Base-by-base conservation (phyloP, 2,113 vertebrate genomes). In the Lycaon pictus region DNA sequence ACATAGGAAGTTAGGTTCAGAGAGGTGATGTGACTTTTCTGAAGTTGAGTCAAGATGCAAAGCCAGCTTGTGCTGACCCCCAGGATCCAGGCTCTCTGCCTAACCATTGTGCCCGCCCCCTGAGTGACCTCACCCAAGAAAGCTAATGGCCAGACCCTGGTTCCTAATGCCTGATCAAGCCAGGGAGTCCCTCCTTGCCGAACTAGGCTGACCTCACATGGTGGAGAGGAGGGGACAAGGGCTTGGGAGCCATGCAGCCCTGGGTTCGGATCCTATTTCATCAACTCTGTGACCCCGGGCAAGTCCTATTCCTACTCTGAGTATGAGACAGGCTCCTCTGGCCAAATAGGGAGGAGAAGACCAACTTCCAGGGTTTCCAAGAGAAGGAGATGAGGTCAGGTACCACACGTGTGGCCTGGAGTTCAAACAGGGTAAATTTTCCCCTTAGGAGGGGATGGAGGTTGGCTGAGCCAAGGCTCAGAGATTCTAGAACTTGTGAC, bases 11-110 rank as follows among this genome's bases (percentile, higher is more conserved):
- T 71, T 37, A 53, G n/a, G 15, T 32, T 91, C 55, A 79, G 86
- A 95, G 63, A 89, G 5, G 93, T 84, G 90, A 91, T 81, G 51
- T 4, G 9, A 79, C 15, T 96, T 88, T 10, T 60, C 83, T 19
- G 35, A 56, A 43, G 25, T 27, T 77, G 58, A 92, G 32, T 55
- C 35, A 69, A 51, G 23, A 63, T 76, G 71, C 12, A 23, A 93
- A 87, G 29, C 17, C 11, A 7, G 48, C 53, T 67, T 74, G 35
- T 32, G 58, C 80, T 77, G 56, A 79, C 2, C 48, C 77, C 15
- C 48, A 55, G 53, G 43, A 55, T 4, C 48, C 79, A 51, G 2
- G 60, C 8, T 53, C 9, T 76, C 79, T 37, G 56, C n/a, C 32
- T 29, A 92, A 60, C 25, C 55, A 9, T 77, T 13, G 13, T 9